Evolutionary conservation across 2,797 vertebrate species (phyloP), one percentile per base, ranked within the genome.

Genomic region (Acanthurus lineatus): DNA sequence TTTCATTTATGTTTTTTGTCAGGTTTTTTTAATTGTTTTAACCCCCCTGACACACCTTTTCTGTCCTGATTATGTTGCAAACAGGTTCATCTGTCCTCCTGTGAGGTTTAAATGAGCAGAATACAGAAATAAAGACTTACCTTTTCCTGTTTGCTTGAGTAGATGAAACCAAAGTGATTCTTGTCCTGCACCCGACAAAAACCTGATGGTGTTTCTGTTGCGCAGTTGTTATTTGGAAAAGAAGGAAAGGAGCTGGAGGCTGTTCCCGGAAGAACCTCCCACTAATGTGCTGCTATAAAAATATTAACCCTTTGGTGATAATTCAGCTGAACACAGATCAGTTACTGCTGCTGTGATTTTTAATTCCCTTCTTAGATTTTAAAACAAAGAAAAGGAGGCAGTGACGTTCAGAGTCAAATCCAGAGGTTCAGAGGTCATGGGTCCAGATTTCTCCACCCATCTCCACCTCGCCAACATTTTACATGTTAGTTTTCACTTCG

Each of bases 201-300:
- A 7, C 2, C 45, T 17, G 28, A 1, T 0, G 11, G 4, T 2
- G 1, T 10, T 9, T 20, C 19, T 40, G 47, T 64, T 51, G n/a
- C 35, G 32, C 70, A 58, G 52, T 74, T 73, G 11, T 40, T 62
- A 20, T 2, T 2, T 25, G 22, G 2, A 2, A 16, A 19, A 6
- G 0, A 14, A 58, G 48, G 42, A 1, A 1, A 9, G 5, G 2
- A 9, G 10, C 6, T 38, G 4, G 53, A 53, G 2, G 3, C n/a
- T 35, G 4, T 74, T 71, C 0, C 51, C n/a, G 15, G 67, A 73
- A 52, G 1, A 11, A 8, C 45, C 20, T 54, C 82, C 66, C 65
- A 32, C 19, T 0, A 28, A 12, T 7, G 17, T 28, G 0, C 5
- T 2, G 5, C 5, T 2, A 22, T 17, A 12, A 35, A 48, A 63